Base-by-base conservation (phyloP, 2,888 invertebrate genomes). In the Rosalia funebris region DNA sequence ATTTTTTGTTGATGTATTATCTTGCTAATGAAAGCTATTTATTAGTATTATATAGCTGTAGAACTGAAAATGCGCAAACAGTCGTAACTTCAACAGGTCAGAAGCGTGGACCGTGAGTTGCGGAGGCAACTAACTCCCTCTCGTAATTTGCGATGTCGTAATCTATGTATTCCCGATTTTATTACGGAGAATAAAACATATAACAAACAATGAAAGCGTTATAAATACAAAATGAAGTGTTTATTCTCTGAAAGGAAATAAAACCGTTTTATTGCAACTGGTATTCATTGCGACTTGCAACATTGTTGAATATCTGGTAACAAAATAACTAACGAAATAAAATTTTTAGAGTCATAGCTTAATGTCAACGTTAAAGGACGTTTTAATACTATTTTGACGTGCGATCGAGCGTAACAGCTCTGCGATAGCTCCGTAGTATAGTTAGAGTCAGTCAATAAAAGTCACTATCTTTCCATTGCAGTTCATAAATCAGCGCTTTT, bases 371-470 rank as follows among this genome's bases (percentile, higher is more conserved):
- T 41, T 50, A 39, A 15, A 39, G 50, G 20, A 19, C 39, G 15
- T 39, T 50, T 50, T 53, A 53, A 42, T 53, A 11, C 42, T 58
- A 48, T 61, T 69, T 57, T 64, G 63, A 68, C 69, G 65, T 16
- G 54, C 60, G 58, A 63, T 63, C 53, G 62, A 41, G 60, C 39
- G 48, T 59, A 68, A 66, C 50, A 62, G 61, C 25, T 15, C 25
- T 55, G 10, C 25, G 62, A 63, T 61, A 58, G 52, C 60, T 57
- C 61, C 44, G 50, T 34, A 31, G 41, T 61, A n/a, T n/a, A n/a
- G n/a, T n/a, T n/a, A n/a, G n/a, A n/a, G n/a, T n/a, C n/a, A 53
- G 67, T 65, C 68, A 70, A 68, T 69, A 71, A 66, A 65, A 69
- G 62, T 65, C 57, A 68, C 69, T 69, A 70, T 70, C 69, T 65